Evolutionary conservation across 1,140 invertebrate species (phyloP), one percentile per base, ranked within the genome.

Genomic region (Diorhabda elongata): DNA sequence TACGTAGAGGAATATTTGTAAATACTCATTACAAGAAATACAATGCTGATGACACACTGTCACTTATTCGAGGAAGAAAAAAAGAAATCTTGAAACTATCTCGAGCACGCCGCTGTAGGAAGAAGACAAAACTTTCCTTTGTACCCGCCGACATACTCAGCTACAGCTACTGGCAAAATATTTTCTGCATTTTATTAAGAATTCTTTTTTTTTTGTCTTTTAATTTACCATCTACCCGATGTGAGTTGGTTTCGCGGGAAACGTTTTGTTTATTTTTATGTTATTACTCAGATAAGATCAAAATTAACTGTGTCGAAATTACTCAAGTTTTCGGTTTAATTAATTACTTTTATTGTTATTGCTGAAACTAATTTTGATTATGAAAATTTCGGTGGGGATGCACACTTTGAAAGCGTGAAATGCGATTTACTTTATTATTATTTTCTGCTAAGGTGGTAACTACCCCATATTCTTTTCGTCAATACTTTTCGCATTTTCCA

Each of bases 181-280:
- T 69, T 62, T 69, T 60, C 68, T 59, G 62, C 68, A 69, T 69
- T 69, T 69, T 69, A 69, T 69, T 65, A 69, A 64, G 61, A 60
- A 58, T 62, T 58, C 57, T 47, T 65, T 69, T 64, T 69, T 69
- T 64, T n/a, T 64, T 44, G 57, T 42, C 58, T 8, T 44, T 7
- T 58, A 9, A 44, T 45, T 42, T 41, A 42, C 42, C 11, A 11
- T 47, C n/a, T 9, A 47, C 58, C 26, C 44, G 58, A 9, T 44
- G 61, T n/a, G 45, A 45, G 65, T 26, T 56, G 26, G 3, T 64
- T 41, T 58, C 11, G 57, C 42, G 58, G 47, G 65, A 42, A 57
- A 9, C 68, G 11, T 58, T 65, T 65, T 61, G 63, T 69, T 69
- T 57, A 65, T 64, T 64, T 67, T 61, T 60, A 65, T 45, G 57